Evolutionary conservation across 1,140 invertebrate genomes (phyloP), one percentile per base, ranked within the genome.

Genomic region (Leptopilina boulardi): DNA sequence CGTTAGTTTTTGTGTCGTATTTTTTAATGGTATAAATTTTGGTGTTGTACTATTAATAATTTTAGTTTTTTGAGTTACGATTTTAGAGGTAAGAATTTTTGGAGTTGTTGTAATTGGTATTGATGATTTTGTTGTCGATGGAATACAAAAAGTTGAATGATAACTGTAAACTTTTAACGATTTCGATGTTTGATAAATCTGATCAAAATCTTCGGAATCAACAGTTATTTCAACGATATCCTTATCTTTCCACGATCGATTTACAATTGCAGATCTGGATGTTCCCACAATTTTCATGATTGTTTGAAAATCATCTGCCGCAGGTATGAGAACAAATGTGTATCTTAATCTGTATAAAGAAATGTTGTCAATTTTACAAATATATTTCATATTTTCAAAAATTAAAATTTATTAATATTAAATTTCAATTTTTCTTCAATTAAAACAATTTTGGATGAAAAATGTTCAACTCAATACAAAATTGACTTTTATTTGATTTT

Each of bases 141-240:
- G 15, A 51, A 51, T 18, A 6, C 47, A 51, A 51, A 18, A 51
- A n/a, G 47, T 18, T 8, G 47, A 51, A 51, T 51, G 47, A 51
- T 51, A 51, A 51, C 47, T 51, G 15, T 51, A 51, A 51, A 51
- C 47, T 51, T 51, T 51, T 2, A 51, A 51, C n/a, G n/a, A 51
- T 51, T 51, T 51, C 15, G 47, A 51, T 18, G n/a, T 51, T n/a
- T 51, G 47, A 18, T 51, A 51, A 51, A 51, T 18, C 18, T 18
- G 47, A 8, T 51, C 47, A 51, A 51, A 51, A 18, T 51, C 47
- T 51, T 18, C n/a, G 3, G 47, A 51, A 5, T 51, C 47, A 18
- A 51, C 47, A 6, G 47, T 51, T 51, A 51, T 51, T 51, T 51
- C 47, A n/a, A 51, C 47, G n/a, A 51, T 51, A 18, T 51, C 47